Evolutionary conservation across 2,113 vertebrate species (phyloP).

Genomic region (Canis aureus): DNA sequence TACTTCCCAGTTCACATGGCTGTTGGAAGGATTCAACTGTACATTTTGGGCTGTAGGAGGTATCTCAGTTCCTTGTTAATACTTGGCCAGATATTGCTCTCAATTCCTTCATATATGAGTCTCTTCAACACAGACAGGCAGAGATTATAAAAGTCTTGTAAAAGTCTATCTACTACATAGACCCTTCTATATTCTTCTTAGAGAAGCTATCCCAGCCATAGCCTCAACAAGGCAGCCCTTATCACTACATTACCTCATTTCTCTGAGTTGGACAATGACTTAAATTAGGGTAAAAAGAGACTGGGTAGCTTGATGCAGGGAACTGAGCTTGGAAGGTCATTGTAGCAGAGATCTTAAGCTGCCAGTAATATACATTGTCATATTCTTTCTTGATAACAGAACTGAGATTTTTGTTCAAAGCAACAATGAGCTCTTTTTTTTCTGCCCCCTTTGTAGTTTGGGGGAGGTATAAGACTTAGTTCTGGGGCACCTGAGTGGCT

Average conservation of each 20-base stretch:
- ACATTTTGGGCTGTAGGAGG: background rate
- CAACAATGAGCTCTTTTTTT: background rate
- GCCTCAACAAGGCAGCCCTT: background rate
- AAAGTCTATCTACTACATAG: background rate
- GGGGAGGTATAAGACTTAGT: background rate
- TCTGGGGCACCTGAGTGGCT: background rate
- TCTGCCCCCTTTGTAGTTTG: background rate
- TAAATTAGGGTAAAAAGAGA: background rate
- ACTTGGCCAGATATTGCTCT: background rate
- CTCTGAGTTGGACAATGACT: background rate
- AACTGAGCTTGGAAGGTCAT: background rate
- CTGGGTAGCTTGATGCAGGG: background rate
- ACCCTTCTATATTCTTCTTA: background rate
- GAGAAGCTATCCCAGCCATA: background rate
- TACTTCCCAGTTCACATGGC: background rate
- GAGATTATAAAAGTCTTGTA: background rate
- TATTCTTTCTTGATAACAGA: slow-evolving; percentile 30
- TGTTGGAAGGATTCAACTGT: background rate
- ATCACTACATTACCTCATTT: background rate
- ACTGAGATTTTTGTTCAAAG: slow-evolving; percentile 8
- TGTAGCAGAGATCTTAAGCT: slow-evolving; percentile 10
- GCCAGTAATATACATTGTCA: background rate
- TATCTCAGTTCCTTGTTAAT: background rate
- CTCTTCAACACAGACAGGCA: background rate
- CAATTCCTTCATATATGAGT: background rate